These are phyloP conservation scores for Zenarchopterus dispar DNA, from an alignment of 2,797 vertebrate genomes.

Conservation along the genomic window DNA sequence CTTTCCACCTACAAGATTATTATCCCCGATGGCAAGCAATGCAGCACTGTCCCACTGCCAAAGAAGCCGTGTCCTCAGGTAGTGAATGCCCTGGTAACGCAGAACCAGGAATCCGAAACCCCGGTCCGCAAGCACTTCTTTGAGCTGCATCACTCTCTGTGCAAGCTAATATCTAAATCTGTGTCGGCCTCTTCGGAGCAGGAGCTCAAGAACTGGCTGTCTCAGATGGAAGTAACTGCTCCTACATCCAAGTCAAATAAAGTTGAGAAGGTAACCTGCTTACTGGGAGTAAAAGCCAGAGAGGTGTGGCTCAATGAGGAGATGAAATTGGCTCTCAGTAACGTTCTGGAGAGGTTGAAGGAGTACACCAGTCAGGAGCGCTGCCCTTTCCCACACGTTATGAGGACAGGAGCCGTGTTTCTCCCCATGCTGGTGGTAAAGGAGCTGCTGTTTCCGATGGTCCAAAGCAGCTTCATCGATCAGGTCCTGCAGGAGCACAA, in stretches of 20 bases:
- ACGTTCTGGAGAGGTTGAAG: constrained; percentile 83
- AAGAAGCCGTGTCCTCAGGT: constrained; percentile 27
- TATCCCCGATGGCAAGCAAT: constrained; percentile 61
- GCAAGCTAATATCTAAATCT: constrained; percentile 76
- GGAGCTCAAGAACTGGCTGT: constrained; percentile 85
- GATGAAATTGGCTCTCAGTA: constrained; percentile 73
- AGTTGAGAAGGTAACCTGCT: constrained; percentile 71
- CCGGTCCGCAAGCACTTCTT: constrained; percentile 79
- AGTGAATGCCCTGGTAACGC: constrained; percentile 8
- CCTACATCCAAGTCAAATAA: constrained; percentile 64
- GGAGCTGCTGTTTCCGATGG: constrained; percentile 89
- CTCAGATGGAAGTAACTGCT: constrained; percentile 51
- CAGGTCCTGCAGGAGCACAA: constrained; percentile 93
- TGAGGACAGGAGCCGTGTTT: constrained; percentile 90
- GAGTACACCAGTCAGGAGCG: constrained; percentile 78
- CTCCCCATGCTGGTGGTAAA: constrained; percentile 96
- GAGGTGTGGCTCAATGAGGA: constrained; percentile 87
- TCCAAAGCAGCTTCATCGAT: constrained; percentile 86
- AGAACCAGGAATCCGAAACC: constrained; percentile 2
- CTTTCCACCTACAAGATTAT: constrained; percentile 73
- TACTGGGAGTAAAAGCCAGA: constrained; percentile 74
- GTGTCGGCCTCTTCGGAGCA: constrained; percentile 82
- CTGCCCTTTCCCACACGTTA: constrained; percentile 93
- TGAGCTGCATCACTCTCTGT: constrained; percentile 86
- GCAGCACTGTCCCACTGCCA: neutral